Base-by-base conservation (phyloP, 1,140 invertebrate species). In the Melitaea cinxia region DNA sequence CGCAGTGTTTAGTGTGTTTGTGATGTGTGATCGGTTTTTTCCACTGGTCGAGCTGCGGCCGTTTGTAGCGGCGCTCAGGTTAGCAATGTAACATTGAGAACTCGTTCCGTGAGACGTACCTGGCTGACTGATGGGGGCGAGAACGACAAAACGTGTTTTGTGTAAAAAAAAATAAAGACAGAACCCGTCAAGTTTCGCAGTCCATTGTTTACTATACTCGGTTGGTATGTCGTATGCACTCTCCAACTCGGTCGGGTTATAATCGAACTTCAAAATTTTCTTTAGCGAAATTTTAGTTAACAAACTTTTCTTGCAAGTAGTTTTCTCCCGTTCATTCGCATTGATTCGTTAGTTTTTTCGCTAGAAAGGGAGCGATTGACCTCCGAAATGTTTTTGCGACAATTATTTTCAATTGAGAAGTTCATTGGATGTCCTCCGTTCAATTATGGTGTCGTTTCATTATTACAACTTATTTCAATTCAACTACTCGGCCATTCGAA, bases 331-430 rank as follows among this genome's bases (percentile, higher is more conserved):
- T 21, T 49, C 7, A 47, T 59, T 30, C 23, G n/a, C 42, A 59
- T 59, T 42, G 10, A 47, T 19, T 23, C 1, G 10, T 4, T 12
- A 53, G 4, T 14, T 52, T 57, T 35, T 17, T n/a, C 30, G 10
- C 21, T n/a, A 15, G 55, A 47, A 42, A 58, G 33, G 49, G 23
- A 65, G 53, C 72, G 65, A 63, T 24, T 65, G 78, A 78, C 73
- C 75, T 80, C 70, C 68, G 78, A 75, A 80, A 75, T 77, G 75
- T 77, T 88, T 84, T 77, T 82, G 73, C 68, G 64, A 76, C 78
- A 83, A 84, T 84, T 84, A 80, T 82, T 74, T 60, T 76, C 82
- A 84, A 88, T 85, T 88, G 78, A 58, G 58, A 65, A 60, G 54
- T 75, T 81, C 72, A 80, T 80, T 76, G 71, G 57, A 73, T 79